These are phyloP conservation scores for Metopia argyrocephala DNA, from an alignment of 2,888 invertebrate species.

Conservation along the genomic window DNA sequence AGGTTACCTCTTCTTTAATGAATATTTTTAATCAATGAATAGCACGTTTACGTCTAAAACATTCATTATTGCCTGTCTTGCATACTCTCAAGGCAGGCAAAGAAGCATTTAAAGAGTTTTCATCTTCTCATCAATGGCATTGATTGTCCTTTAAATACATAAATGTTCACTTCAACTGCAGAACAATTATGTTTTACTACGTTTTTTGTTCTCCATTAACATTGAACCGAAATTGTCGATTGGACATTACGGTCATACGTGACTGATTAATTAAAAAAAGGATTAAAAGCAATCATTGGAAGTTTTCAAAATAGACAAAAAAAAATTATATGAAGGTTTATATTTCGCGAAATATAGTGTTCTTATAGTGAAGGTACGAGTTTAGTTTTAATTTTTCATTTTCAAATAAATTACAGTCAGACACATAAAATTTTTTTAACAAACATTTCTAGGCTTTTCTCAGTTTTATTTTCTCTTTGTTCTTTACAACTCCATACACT, in stretches of 20 bases:
- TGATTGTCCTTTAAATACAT: slow-evolving; percentile 35
- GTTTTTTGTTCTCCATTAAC: slow-evolving; percentile 11
- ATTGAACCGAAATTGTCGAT: slow-evolving; percentile 30
- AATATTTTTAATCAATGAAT: slow-evolving; percentile 46
- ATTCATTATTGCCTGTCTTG: slow-evolving; percentile 26
- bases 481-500: slow-evolving; percentile 23
- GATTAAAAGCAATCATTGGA: slow-evolving; percentile 71
- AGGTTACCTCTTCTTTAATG: slow-evolving; percentile 16
- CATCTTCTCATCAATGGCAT: slow-evolving; percentile 35
- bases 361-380: neutral
- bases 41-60: slow-evolving; percentile 55
- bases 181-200: slow-evolving; percentile 14
- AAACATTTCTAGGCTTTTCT: slow-evolving; percentile 40
- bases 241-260: slow-evolving; percentile 73
- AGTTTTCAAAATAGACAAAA: neutral
- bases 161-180: neutral
- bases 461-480: slow-evolving; percentile 23
- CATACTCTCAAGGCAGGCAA: neutral
- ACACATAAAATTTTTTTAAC: slow-evolving; percentile 54
- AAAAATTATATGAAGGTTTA: neutral
- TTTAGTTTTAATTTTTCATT: slow-evolving; percentile 46
- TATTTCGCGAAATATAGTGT: neutral
- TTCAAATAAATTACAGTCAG: slow-evolving; percentile 43
- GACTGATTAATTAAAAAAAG: slow-evolving; percentile 76
- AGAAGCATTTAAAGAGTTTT: neutral